Evolutionary conservation across 2,113 vertebrate genomes (phyloP), one percentile per base, ranked within the genome.

Genomic region (Hymenochirus boettgeri): DNA sequence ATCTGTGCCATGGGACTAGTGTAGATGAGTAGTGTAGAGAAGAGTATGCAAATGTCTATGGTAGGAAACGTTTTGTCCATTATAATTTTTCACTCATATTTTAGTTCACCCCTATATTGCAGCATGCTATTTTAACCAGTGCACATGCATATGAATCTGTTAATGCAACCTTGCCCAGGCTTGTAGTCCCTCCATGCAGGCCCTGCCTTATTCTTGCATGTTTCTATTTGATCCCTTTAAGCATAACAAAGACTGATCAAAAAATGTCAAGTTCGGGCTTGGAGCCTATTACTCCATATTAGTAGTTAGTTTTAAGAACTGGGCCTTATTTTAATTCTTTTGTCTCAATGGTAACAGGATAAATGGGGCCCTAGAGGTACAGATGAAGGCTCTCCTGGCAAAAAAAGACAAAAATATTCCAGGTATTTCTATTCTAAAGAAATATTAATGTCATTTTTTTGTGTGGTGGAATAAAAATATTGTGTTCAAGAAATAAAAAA

Each of bases 161-260:
- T 12, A 48, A n/a, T 57, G 27, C 52, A 29, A 15, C 52, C n/a
- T 10, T 8, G 52, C 25, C 26, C 52, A 29, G 26, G 7, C 21
- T 8, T 27, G 2, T 21, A 4, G 19, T 18, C 53, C 27, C 26
- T 18, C 25, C 27, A 11, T n/a, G 19, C 27, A 53, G 24, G 24
- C 11, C 15, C 61, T 7, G 31, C 29, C 15, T 24, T n/a, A n/a
- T 21, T 45, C 29, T 33, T 59, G 56, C 64, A 67, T 67, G 64
- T 3, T 13, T 3, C 46, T 24, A 31, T 22, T 10, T 17, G 13
- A 22, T 29, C 46, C 13, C n/a, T 21, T 6, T 11, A 7, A 7
- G 19, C 11, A n/a, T 5, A 25, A 18, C 13, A 22, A 18, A 18
- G 10, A 31, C 10, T 12, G 7, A 19, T 31, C 6, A 19, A 18